Evolutionary conservation across 1,140 invertebrate species (phyloP), one percentile per base, ranked within the genome.

Genomic region (Panagrolaimus sp.): DNA sequence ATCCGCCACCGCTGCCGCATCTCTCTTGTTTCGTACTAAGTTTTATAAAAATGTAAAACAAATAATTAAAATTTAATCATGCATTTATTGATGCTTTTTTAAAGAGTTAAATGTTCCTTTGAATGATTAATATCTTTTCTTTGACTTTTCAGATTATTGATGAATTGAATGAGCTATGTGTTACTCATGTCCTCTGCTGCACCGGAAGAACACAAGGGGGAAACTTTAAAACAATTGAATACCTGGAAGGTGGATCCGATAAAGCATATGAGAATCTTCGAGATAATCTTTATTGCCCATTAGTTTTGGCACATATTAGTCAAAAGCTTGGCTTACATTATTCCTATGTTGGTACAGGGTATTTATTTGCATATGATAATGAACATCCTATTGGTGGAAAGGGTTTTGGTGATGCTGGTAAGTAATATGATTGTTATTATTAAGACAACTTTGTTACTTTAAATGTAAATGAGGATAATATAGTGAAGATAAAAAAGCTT

Each of bases 361-460:
- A 82, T 66, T 63, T 82, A 27, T 82, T 82, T 64, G 77, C 80
- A 3, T 82, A 83, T 61, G 80, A 82, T 67, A 66, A 78, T n/a
- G 67, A 82, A 13, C 80, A 82, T 64, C 51, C 73, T 16, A 72
- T 82, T 44, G 80, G 81, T 5, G 81, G 77, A 13, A 43, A 63
- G 11, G 64, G 27, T 9, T 82, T 82, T 67, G 62, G 31, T n/a
- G 80, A 82, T 25, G 57, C 72, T 25, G 80, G 79, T 75, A 65
- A 47, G 57, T 43, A 23, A 20, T n/a, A 44, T n/a, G n/a, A n/a
- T n/a, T n/a, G n/a, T n/a, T n/a, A n/a, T n/a, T n/a, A n/a, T n/a
- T n/a, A n/a, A n/a, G n/a, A n/a, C 45, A 53, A 42, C 31, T 64
- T 43, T 64, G 0, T 42, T 42, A 43, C 11, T 73, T 38, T 38